These are phyloP conservation scores for Bubalus kerabau DNA, from an alignment of 2,113 vertebrate genomes.

Conservation along the genomic window DNA sequence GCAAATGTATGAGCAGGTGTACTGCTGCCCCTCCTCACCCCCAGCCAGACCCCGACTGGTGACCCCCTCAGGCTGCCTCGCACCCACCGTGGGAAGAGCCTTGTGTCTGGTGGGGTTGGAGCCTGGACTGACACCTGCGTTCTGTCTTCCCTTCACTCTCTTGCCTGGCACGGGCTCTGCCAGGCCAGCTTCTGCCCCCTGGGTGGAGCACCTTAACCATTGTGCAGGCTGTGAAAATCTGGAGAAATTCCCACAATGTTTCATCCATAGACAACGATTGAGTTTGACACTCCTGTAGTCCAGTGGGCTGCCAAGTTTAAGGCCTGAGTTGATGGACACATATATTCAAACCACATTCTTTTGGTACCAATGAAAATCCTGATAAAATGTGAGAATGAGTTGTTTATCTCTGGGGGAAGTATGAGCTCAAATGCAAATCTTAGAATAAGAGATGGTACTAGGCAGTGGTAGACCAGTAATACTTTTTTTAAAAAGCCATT, in stretches of 20 bases:
- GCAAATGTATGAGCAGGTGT: background rate
- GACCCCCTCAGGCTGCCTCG: background rate
- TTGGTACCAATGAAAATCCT: background rate
- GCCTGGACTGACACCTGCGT: background rate
- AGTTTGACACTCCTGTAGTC: background rate
- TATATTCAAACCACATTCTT: background rate
- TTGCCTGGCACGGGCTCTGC: accelerated
- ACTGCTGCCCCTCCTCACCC: background rate
- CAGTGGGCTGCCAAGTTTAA: background rate
- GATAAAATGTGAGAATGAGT: background rate
- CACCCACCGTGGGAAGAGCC: background rate
- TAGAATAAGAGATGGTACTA: background rate
- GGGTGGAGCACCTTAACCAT: accelerated
- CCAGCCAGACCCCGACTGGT: background rate
- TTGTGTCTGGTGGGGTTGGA: background rate
- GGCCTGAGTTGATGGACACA: background rate
- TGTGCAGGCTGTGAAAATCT: background rate
- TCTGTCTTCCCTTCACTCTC: background rate
- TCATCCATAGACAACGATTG: background rate
- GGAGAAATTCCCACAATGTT: background rate
- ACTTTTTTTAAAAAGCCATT: background rate
- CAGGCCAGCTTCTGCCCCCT: accelerated
- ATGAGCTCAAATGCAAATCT: background rate
- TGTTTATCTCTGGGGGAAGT: background rate
- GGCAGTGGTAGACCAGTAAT: background rate